Percentiles rank a stretch among this genome's conserved stretches.
Conservation (phyloP, 2,113 vertebrate species). For the Passerina amoena region DNA sequence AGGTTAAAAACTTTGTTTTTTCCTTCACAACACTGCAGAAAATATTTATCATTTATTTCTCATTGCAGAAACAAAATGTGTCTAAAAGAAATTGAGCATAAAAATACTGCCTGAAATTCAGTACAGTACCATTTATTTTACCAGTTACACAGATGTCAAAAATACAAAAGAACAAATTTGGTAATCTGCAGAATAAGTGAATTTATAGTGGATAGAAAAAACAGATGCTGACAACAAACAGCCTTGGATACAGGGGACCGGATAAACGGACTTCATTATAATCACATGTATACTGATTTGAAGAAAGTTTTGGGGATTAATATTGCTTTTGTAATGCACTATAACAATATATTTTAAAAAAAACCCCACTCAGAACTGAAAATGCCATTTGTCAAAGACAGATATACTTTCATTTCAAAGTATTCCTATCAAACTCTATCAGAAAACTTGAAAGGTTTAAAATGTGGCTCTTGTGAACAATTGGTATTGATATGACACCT, state of each 20-base stretch:
- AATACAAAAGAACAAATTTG: conserved; percentile 24
- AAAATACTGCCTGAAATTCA: conserved; percentile 2
- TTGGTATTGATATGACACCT: conserved; percentile 70
- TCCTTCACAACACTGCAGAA: background rate
- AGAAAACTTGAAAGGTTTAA: conserved; percentile 69
- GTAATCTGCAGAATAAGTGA: background rate
- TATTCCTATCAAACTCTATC: conserved; percentile 62
- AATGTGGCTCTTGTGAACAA: conserved; percentile 68
- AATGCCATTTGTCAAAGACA: conserved; percentile 57
- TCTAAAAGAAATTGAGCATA: conserved; percentile 18
- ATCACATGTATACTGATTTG: conserved; percentile 29
- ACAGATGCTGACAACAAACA: background rate
- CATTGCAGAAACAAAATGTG: background rate
- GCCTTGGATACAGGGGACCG: background rate
- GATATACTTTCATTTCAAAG: conserved; percentile 64
- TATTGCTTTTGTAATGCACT: conserved; percentile 29
- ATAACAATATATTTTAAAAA: conserved; percentile 45
- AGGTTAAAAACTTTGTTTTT: background rate
- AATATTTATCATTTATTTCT: conserved; percentile 29
- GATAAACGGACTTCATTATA: conserved; percentile 17
- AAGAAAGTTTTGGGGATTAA: conserved; percentile 59
- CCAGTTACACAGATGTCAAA: background rate
- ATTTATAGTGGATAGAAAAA: background rate
- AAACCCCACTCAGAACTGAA: background rate
- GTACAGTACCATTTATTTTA: background rate